Evolutionary conservation across 2,888 invertebrate species (phyloP).

Genomic region (Limenitis arthemis): DNA sequence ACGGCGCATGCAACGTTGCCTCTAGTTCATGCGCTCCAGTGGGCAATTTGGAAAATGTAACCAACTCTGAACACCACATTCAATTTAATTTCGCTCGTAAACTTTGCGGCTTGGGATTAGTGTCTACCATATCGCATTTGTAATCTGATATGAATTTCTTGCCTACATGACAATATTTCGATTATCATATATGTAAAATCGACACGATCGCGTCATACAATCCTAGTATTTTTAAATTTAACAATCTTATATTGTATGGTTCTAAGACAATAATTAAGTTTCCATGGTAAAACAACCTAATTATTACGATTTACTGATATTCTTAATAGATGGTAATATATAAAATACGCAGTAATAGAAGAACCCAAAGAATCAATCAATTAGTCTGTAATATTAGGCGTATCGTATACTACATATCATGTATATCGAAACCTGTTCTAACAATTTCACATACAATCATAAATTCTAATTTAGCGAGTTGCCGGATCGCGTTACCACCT

Average conservation of each 20-base stretch:
- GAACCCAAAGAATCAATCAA: background rate
- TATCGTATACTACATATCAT: constrained; percentile 3
- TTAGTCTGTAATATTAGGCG: background rate
- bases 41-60: constrained; percentile 49
- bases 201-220: constrained; percentile 37
- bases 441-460: constrained; percentile 71
- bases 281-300: no score
- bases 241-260: constrained; percentile 25
- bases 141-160: constrained; percentile 50
- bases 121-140: constrained; percentile 46
- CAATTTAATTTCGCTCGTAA: constrained; percentile 16
- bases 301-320: no score
- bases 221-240: constrained; percentile 13
- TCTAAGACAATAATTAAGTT: no score
- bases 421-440: constrained; percentile 50
- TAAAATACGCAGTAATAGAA: no score
- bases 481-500: constrained; percentile 66
- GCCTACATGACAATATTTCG: constrained; percentile 29
- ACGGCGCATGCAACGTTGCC: constrained; percentile 50
- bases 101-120: constrained; percentile 12
- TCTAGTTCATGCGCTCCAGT: constrained; percentile 53
- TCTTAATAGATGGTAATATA: background rate
- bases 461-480: constrained; percentile 69
- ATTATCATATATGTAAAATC: constrained; percentile 30
- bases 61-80: constrained; percentile 24